phyloP scores from a whole-genome alignment of 2,113 vertebrate genomes.

The Taxidea taxus region DNA sequence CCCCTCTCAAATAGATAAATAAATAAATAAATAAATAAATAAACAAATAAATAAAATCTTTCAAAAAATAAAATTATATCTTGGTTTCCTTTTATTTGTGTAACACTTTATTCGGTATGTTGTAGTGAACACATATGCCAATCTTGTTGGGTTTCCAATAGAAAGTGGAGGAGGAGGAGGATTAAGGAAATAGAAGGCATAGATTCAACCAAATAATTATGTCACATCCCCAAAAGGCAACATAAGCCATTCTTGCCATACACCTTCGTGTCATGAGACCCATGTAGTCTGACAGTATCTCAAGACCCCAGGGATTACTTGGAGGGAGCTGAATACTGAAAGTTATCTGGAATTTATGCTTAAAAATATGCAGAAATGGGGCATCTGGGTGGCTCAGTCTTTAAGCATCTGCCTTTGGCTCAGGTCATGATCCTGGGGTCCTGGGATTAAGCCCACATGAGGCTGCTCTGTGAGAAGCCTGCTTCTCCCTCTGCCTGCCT shows the following conservation, averaged over 20 bases:
- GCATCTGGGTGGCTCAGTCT: too few species aligned
- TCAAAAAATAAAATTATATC: not conserved
- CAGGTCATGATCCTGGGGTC: too few species aligned
- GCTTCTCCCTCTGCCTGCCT: too few species aligned
- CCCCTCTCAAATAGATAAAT: not conserved
- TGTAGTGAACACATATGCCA: not conserved
- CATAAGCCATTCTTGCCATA: not conserved
- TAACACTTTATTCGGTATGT: not conserved
- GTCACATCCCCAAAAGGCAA: not conserved
- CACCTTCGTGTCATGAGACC: not conserved
- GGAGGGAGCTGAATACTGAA: not conserved
- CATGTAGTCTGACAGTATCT: not conserved
- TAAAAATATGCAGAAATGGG: slow-evolving; percentile 87
- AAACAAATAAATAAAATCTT: not conserved
- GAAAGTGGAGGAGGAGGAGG: not conserved
- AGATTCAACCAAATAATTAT: not conserved
- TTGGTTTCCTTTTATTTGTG: not conserved
- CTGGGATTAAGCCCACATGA: too few species aligned
- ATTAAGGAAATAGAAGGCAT: not conserved
- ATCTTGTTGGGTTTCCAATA: not conserved
- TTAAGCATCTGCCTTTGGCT: too few species aligned
- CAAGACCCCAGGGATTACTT: not conserved
- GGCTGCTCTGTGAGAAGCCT: too few species aligned
- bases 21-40: not conserved
- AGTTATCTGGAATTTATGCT: slow-evolving; percentile 73